Base-by-base conservation (phyloP, 2,113 vertebrate genomes). In the Notothenia rossii region DNA sequence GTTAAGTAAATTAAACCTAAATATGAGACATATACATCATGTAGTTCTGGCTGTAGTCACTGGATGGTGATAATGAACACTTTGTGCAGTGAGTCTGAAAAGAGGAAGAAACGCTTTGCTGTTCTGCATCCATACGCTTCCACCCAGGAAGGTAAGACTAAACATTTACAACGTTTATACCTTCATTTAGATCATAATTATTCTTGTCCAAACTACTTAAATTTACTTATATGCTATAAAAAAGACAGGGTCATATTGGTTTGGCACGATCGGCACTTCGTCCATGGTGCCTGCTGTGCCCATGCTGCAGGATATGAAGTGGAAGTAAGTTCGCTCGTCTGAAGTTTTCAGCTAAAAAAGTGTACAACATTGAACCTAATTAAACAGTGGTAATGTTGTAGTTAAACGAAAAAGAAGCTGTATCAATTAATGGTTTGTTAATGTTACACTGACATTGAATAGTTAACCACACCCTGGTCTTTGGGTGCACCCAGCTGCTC, bases 41-140 rank as follows among this genome's bases (percentile, higher is more conserved):
- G 73, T 50, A 74, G 59, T 86, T 68, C 2, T 1, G 2, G 3
- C 0, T 56, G 6, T 68, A 2, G 7, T 9, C 87, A 36, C 75
- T 53, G 5, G 72, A 59, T 75, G 87, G 89, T 11, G 63, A 49
- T 84, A 29, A 73, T 69, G 64, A 81, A 20, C 18, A 40, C 2
- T 1, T 18, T 58, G 20, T 40, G 1, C 49, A 12, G 1, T 20
- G 0, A 40, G 7, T 6, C 5, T n/a, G 29, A 22, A 69, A 63
- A 67, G 81, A 88, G 55, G 81, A 86, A 86, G 87, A 86, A 70
- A 11, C 0, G 4, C 7, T 4, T 15, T n/a, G 17, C 9, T 58
- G 18, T 17, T 61, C 18, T 9, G 29, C 29, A 18, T 43, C 22
- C 9, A 33, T 6, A 7, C 4, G 9, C 48, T 50, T 43, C 43